Base-by-base conservation (phyloP, 2,113 vertebrate species). In the Loxodonta africana region DNA sequence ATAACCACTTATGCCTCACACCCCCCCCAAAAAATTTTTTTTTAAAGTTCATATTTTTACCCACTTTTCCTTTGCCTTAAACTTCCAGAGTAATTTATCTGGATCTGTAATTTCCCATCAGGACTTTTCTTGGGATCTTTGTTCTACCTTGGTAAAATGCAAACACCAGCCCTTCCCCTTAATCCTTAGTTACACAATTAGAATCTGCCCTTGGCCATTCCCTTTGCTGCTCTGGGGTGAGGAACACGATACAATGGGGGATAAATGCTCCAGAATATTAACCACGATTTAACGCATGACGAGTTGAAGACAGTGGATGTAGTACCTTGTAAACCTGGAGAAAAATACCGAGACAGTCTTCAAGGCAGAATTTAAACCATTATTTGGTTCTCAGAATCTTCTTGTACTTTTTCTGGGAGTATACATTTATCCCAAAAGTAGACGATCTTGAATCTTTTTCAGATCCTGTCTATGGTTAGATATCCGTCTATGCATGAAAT, bases 191-290 rank as follows among this genome's bases (percentile, higher is more conserved):
- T 82, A 67, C 10, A 62, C 0, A 28, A 21, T 91, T 85, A 26
- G 26, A 53, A 69, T 90, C 33, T 92, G 51, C 3, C n/a, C 30
- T 83, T 85, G 51, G 26, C 41, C 28, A 2, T 63, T 76, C 11
- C 67, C 44, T 81, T 57, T 71, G 82, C 10, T 17, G 10, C 20
- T 92, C 12, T 51, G 62, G 74, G 46, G 86, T 82, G 78, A 74
- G 23, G 11, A 33, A 33, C 6, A n/a, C 10, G 14, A 6, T 18
- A 44, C 10, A 46, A 20, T 46, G n/a, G 78, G 71, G 96, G n/a
- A 88, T 37, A 95, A 92, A 80, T 83, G 4, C 53, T 88, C 41
- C 88, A 18, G 86, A 84, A 84, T 91, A 93, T 67, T 88, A 69
- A 95, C 85, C 53, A 33, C 57, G 37, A 18, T 77, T 41, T 48